Conservation (phyloP, 64 coral and sea anemone genomes). For the Astreopora myriophthalma region DNA sequence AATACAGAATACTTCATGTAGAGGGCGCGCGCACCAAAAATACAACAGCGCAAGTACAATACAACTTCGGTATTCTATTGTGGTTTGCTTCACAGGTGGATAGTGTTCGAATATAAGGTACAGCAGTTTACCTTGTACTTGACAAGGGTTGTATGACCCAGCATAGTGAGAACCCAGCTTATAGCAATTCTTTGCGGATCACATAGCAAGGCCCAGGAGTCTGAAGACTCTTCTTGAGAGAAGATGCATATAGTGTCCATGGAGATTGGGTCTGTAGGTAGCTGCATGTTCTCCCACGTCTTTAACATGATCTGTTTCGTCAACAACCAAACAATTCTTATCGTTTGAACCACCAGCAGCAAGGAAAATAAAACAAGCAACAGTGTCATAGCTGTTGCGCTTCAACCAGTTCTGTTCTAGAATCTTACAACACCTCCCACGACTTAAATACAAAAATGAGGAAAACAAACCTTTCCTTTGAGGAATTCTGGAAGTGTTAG, state of each 20-base stretch:
- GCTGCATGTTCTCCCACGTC: conserved; percentile 75
- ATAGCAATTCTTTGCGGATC: conserved; percentile 93
- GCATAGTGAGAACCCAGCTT: conserved; percentile 80
- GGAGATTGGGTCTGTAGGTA: conserved; percentile 76
- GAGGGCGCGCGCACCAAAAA: background rate
- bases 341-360: background rate
- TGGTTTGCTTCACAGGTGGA: too few relatives aligned
- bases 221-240: conserved; percentile 80
- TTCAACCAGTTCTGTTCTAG: background rate
- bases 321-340: background rate
- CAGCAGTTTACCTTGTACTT: conserved; percentile 99
- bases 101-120: too few relatives aligned
- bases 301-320: conserved; percentile 73
- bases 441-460: background rate
- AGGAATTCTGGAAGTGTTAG: conserved; percentile 89
- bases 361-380: too few relatives aligned
- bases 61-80: too few relatives aligned
- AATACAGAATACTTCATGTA: too few relatives aligned
- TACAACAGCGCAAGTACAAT: too few relatives aligned
- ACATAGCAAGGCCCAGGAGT: conserved; percentile 87
- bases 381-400: background rate
- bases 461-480: conserved; percentile 90
- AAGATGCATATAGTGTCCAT: conserved; percentile 92
- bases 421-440: background rate
- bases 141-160: conserved; percentile 77